A percentile compares a stretch with the other conserved stretches of the same genome.
These are phyloP conservation scores for Brienomyrus brachyistius DNA, from an alignment of 2,113 vertebrate genomes.

Conservation along the genomic window DNA sequence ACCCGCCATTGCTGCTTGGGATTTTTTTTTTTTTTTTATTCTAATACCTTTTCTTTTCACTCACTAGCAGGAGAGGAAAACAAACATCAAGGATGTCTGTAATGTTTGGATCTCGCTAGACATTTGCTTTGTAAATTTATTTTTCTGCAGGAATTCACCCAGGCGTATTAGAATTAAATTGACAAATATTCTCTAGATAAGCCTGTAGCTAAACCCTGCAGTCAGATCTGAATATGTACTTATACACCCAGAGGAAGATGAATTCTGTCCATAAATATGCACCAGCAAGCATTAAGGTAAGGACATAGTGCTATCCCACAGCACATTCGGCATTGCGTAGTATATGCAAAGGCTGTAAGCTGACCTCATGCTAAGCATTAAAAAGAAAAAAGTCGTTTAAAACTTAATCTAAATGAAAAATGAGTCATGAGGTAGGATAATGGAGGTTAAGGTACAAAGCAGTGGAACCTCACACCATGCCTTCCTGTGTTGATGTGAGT, in stretches of 20 bases:
- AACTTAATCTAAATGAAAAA: background rate
- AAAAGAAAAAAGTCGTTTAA: background rate
- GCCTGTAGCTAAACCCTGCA: background rate
- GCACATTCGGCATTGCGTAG: background rate
- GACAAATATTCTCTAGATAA: slow-evolving; percentile 7
- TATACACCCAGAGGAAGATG: background rate
- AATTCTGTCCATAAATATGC: background rate
- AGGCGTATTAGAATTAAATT: slow-evolving; percentile 2
- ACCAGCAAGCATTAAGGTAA: background rate
- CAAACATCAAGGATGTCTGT: background rate
- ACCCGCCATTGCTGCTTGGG: background rate
- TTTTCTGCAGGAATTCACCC: background rate
- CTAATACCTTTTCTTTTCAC: background rate
- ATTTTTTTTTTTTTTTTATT: background rate
- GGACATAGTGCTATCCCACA: background rate
- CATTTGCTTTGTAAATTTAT: slow-evolving; percentile 1
- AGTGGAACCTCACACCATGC: background rate
- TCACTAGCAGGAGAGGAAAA: background rate
- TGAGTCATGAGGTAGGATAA: background rate
- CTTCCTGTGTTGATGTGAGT: background rate
- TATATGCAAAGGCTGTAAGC: background rate
- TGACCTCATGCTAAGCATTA: background rate
- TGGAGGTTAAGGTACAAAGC: background rate
- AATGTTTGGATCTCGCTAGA: background rate
- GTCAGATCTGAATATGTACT: background rate